Conservation (phyloP, 2,113 vertebrate species). For the Solea solea region DNA sequence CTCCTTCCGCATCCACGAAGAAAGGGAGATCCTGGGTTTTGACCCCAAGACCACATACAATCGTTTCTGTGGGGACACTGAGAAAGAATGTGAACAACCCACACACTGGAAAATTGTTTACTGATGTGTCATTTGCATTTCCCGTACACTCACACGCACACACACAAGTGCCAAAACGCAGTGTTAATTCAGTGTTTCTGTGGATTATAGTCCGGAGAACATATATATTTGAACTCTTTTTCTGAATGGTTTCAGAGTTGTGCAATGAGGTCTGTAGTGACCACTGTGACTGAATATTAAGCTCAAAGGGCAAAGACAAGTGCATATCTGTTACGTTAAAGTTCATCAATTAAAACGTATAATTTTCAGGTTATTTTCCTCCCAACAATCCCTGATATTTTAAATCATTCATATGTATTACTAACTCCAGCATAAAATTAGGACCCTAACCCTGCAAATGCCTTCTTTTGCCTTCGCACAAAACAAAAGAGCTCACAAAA, state of each 20-base stretch:
- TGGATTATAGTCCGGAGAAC: background rate
- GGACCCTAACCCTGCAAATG: background rate
- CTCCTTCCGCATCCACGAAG: slow-evolving; percentile 97
- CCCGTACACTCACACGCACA: background rate
- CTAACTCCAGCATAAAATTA: background rate
- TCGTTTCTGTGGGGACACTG: slow-evolving; percentile 94
- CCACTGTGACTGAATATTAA: slow-evolving; percentile 32
- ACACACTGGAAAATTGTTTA: slow-evolving; percentile 96
- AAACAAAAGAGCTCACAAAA: background rate
- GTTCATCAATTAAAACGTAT: slow-evolving; percentile 28
- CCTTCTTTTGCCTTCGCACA: background rate
- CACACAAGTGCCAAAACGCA: slow-evolving; percentile 64
- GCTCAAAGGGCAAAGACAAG: slow-evolving; percentile 27
- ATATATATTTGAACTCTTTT: slow-evolving; percentile 30
- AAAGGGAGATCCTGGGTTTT: slow-evolving; percentile 94
- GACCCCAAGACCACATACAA: slow-evolving; percentile 95
- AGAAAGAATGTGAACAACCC: slow-evolving; percentile 92
- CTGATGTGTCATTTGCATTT: slow-evolving; percentile 67
- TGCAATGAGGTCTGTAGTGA: slow-evolving; percentile 49
- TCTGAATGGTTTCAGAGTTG: slow-evolving; percentile 30
- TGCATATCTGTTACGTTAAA: slow-evolving; percentile 6
- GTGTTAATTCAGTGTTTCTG: slow-evolving; percentile 45
- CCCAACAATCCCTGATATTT: slow-evolving; percentile 13
- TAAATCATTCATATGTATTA: slow-evolving; percentile 11
- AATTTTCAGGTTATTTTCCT: slow-evolving; percentile 11